Percentiles rank a stretch among this genome's conserved stretches.
These are phyloP conservation scores for Salarias fasciatus DNA, from an alignment of 2,797 vertebrate species.

Conservation along the genomic window DNA sequence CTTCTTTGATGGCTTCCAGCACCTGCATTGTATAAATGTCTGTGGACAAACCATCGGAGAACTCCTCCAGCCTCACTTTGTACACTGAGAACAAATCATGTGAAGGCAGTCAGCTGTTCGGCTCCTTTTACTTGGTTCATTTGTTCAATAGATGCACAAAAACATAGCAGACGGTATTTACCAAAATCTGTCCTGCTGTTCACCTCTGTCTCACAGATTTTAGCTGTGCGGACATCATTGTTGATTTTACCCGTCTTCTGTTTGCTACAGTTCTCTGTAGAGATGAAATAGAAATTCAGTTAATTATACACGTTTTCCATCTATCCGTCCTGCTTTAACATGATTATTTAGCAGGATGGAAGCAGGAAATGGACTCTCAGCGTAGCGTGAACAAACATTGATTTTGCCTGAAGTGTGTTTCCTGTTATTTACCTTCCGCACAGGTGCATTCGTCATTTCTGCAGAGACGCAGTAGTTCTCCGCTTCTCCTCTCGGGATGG, in stretches of 20 bases:
- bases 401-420: no score
- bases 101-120: constrained; percentile 11
- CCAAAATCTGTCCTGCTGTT: constrained; percentile 63
- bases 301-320: no score
- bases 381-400: no score
- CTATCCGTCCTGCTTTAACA: no score
- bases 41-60: constrained; percentile 18
- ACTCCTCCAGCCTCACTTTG: constrained; percentile 47
- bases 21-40: constrained; percentile 60
- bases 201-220: constrained; percentile 46
- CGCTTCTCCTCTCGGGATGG: constrained; percentile 76
- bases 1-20: constrained; percentile 61
- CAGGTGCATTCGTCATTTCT: constrained; percentile 78
- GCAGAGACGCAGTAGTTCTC: constrained; percentile 78
- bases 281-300: not conserved
- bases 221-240: constrained; percentile 12
- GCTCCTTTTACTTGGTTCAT: not conserved
- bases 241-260: constrained; percentile 49
- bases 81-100: constrained; percentile 54
- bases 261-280: constrained; percentile 66
- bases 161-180: constrained; percentile 12
- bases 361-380: no score
- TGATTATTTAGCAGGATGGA: no score
- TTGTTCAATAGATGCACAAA: not conserved
- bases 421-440: constrained; percentile 79